Evolutionary conservation across 2,113 vertebrate species (phyloP), one percentile per base, ranked within the genome.

Genomic region (Naja naja): DNA sequence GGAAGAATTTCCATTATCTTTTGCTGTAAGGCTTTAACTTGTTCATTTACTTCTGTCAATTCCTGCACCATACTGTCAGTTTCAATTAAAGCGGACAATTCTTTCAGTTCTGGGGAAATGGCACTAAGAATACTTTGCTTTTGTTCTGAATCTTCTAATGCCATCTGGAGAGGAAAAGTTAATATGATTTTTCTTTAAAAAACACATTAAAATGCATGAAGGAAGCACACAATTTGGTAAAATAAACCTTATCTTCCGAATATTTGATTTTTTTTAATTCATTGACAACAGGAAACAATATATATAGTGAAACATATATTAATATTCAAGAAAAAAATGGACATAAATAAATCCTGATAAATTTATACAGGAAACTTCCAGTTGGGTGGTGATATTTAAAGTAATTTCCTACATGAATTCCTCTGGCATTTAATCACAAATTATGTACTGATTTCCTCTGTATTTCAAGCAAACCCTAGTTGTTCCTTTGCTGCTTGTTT

Each of bases 111-210:
- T 0, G 96, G 93, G 53, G 94, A 96, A 92, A 99, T 96, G 12
- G 94, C 95, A 87, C 98, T 98, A 45, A 99, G 97, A 8, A 98
- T 97, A 91, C 89, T 97, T 45, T 98, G 97, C 95, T 99, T 99
- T 97, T 99, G 99, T 11, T 98, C 98, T 0, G 98, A 98, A 95
- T 99, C 99, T 87, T 98, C 98, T 95, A 99, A 94, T 91, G 99
- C 98, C 97, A 98, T 98, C 99, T 99, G 43, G n/a, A 30, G 49
- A 22, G 27, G 34, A 81, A 43, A 45, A 25, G 10, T 20, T 23
- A 39, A 52, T 2, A 92, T n/a, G 55, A 89, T 43, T 27, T 34
- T 85, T 4, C 8, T 53, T 0, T 0, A 8, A 90, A 64, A 55
- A 0, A 53, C 27, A 60, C 34, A 91, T 53, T 64, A 88, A 34